Evolutionary conservation across 2,888 invertebrate genomes (phyloP), one percentile per base, ranked within the genome.

Genomic region (Flexamia atlantica): DNA sequence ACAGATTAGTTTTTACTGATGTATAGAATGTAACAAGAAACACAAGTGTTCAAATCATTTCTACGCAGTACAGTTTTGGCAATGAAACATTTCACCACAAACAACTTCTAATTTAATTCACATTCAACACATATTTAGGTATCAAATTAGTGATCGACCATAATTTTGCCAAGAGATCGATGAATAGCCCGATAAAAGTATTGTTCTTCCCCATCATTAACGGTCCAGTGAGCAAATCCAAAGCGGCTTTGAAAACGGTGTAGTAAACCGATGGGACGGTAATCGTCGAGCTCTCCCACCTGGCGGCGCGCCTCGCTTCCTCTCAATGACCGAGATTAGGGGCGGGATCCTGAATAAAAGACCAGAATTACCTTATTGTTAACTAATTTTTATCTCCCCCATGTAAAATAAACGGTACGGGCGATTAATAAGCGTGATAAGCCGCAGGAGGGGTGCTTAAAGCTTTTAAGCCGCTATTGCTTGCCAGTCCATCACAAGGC

Each of bases 371-470:
- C 42, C 42, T 72, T 72, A 72, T 72, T 72, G 72, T 72, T 72
- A 72, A 72, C 72, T 42, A 72, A 72, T 72, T 72, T 72, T 72
- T 42, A 72, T 40, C 72, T 72, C 72, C 72, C 72, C 72, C 42
- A 40, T 42, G 72, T 72, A 72, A 72, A 36, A 72, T 72, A 72
- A 72, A 40, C 72, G 40, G 72, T 72, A 72, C 72, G 72, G 72
- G 40, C 72, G 32, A 72, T 72, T 72, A 72, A 42, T 72, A 72
- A 36, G 72, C 40, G 25, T 36, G 72, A 23, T 72, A 42, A 42
- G 42, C 72, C n/a, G 68, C 57, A 23, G 57, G 50, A 23, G 53
- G 53, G 53, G 53, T 23, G 53, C 23, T 53, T 53, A 53, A 53
- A 53, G 53, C 53, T 53, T 53, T 53, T 64, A 64, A 64, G 25